phyloP scores from a whole-genome alignment of 35 echinoderm and acorn worm species.

The Hemicentrotus pulcherrimus region DNA sequence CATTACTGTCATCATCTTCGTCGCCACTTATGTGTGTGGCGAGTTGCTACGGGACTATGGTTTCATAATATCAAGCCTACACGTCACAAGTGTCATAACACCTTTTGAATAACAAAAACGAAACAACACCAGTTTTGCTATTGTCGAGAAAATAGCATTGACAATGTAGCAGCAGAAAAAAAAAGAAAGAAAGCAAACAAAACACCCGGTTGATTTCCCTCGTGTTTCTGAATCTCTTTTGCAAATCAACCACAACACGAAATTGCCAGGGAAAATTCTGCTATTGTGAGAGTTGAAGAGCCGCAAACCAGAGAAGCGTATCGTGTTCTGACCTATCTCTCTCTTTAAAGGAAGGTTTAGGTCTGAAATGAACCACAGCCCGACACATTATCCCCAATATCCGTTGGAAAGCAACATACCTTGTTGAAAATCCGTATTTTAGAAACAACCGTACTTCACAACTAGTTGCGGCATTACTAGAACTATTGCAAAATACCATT shows the following conservation, averaged over 20 bases:
- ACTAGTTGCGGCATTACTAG: background rate
- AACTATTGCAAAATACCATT: background rate
- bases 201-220: no score
- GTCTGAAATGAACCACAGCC: background rate
- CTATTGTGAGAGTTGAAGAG: no score
- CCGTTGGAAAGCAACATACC: background rate
- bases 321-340: background rate
- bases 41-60: no score
- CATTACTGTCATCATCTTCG: background rate
- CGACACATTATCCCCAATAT: background rate
- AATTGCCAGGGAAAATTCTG: background rate
- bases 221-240: background rate
- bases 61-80: background rate
- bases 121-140: background rate
- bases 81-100: background rate
- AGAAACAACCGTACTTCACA: background rate
- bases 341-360: background rate
- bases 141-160: background rate
- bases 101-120: background rate
- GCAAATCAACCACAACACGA: background rate
- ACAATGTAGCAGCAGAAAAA: background rate
- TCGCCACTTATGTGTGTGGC: background rate
- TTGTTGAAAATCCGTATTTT: background rate
- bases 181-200: slow-evolving; percentile 11
- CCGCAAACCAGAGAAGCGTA: no score